Conservation (phyloP, 1,140 invertebrate genomes). For the Thaumatotibia leucotreta region DNA sequence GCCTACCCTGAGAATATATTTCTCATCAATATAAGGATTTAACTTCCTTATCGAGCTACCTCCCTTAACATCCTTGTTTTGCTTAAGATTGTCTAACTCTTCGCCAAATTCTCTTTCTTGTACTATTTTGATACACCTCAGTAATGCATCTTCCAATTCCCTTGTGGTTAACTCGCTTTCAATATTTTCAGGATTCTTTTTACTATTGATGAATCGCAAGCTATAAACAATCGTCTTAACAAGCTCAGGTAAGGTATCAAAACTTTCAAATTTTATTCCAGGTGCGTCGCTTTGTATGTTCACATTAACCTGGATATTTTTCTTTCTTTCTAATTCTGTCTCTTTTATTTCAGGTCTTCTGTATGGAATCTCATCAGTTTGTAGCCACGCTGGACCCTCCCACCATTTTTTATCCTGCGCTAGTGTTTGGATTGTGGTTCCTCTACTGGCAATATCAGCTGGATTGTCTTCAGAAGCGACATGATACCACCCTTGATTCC, state of each 20-base stretch:
- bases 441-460: conserved; percentile 47
- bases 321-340: not conserved
- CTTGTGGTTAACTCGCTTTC: not conserved
- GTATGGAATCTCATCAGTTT: not conserved
- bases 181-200: not conserved
- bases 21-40: conserved; percentile 12
- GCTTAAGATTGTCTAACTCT: conserved; percentile 26
- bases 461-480: conserved; percentile 40
- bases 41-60: not conserved
- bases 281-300: not conserved
- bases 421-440: conserved; percentile 29
- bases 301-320: not conserved
- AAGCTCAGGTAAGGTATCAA: not conserved
- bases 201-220: not conserved
- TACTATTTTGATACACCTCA: conserved; percentile 18
- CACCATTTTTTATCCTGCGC: conserved; percentile 41
- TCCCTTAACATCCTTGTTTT: not conserved
- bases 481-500: conserved; percentile 37
- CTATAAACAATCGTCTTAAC: not conserved
- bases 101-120: conserved; percentile 26
- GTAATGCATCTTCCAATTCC: conserved; percentile 21
- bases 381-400: conserved; percentile 35
- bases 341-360: not conserved
- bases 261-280: not conserved
- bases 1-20: conserved; percentile 17